Base-by-base conservation (phyloP, 1,140 invertebrate species). In the Panonychus citri region DNA sequence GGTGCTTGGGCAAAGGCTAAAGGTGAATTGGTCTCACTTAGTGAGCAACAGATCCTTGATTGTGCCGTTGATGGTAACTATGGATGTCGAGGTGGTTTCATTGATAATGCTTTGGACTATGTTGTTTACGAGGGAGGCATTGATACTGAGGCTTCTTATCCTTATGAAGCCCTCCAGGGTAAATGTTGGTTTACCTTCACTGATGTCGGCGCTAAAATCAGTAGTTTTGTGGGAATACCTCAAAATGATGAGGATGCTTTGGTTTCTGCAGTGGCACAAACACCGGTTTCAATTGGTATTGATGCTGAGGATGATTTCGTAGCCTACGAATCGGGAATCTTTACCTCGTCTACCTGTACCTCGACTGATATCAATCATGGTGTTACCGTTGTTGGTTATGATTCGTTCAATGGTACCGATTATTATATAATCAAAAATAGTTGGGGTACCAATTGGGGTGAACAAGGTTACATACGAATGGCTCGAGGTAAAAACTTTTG, bases 1-100 rank as follows among this genome's bases (percentile, higher is more conserved):
- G 93, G 85, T 19, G 93, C 97, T 70, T 82, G 93, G 69, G 93
- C 83, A 71, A 78, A 87, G 59, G 79, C 82, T 67, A 79, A 75
- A 34, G 83, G 82, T 42, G 75, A 78, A 60, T 73, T 97, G 21
- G 76, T 90, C 7, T 89, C 86, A 5, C 76, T 98, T 0, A 53
- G 49, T n/a, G 59, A 60, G 46, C 59, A 60, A 40, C 43, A 60
- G 21, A 28, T 60, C 15, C 50, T 60, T 25, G 59, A 59, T 52
- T 59, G 57, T 52, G 48, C 42, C 10, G 43, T n/a, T 50, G 17
- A 27, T 15, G 42, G 69, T 67, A 15, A 52, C 26, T 3, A 55
- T 7, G 60, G 60, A 42, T 62, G 61, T 48, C 8, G 19, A 26
- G 61, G 61, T 43, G 61, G 61, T 15, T 40, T 24, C 3, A 55